A percentile compares a stretch with the other conserved stretches of the same genome.
phyloP scores from a whole-genome alignment of 2,797 vertebrate genomes.

The Neopelma chrysocephalum region DNA sequence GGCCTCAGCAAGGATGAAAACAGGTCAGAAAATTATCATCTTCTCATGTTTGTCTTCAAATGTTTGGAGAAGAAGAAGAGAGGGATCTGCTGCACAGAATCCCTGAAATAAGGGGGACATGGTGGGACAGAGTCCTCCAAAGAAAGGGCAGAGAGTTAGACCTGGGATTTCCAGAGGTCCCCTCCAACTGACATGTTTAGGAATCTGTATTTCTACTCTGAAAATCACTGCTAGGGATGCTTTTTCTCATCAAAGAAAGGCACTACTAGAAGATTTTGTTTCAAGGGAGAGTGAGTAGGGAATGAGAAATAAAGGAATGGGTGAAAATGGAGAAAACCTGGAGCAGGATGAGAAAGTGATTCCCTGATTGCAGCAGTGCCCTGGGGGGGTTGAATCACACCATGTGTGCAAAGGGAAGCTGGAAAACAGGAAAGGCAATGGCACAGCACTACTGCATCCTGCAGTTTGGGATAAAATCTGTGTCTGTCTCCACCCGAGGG shows the following conservation, averaged over 20 bases:
- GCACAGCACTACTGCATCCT: neutral
- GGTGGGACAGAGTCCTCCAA: fast-evolving
- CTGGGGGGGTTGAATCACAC: neutral
- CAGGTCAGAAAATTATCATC: fast-evolving
- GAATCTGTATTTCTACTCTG: neutral
- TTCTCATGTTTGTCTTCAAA: neutral
- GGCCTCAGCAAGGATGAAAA: neutral
- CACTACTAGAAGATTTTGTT: neutral
- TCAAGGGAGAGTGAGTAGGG: neutral
- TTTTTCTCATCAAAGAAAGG: neutral
- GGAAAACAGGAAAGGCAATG: neutral
- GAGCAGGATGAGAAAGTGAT: neutral
- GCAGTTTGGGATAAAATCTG: neutral
- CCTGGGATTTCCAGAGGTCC: neutral
- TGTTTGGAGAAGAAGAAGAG: neutral
- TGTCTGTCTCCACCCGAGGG: neutral
- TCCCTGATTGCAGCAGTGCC: neutral
- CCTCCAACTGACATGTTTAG: neutral
- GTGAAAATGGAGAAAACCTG: neutral
- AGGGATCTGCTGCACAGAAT: neutral
- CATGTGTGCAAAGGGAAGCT: neutral
- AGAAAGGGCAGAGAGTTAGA: neutral
- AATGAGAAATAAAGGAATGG: neutral
- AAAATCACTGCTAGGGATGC: neutral
- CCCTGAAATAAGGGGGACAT: neutral